Conservation (phyloP, 2,113 vertebrate species). For the Pseudorectes ferrugineus region DNA sequence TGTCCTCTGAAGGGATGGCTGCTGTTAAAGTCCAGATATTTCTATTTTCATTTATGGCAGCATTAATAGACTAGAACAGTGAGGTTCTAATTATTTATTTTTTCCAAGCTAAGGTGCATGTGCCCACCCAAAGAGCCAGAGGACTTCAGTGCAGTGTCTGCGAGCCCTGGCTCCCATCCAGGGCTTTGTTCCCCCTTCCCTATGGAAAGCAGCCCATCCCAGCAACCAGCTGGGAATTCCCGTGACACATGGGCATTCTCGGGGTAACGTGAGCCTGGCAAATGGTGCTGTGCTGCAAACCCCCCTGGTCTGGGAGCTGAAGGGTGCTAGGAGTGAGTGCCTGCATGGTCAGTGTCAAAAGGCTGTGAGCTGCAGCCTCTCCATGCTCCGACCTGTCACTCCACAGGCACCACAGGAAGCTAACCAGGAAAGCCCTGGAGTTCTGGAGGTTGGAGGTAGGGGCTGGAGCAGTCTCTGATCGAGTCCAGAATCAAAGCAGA, state of each 20-base stretch:
- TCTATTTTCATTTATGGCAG: background rate
- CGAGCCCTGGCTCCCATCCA: background rate
- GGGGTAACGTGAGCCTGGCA: background rate
- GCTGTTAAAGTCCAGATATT: background rate
- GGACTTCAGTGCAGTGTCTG: background rate
- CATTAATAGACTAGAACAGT: background rate
- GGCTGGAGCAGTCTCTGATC: background rate
- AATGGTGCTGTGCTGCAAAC: background rate
- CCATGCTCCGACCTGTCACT: background rate
- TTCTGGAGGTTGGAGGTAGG: background rate
- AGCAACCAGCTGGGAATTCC: slow-evolving; percentile 41
- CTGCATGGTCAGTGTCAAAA: background rate
- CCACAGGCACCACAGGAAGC: background rate
- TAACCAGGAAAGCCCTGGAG: background rate
- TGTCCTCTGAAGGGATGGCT: background rate
- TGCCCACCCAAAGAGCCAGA: background rate
- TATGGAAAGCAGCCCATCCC: slow-evolving; percentile 7
- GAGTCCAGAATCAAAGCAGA: background rate
- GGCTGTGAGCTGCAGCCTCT: background rate
- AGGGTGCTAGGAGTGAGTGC: background rate
- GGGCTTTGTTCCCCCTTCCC: background rate
- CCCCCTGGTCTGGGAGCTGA: background rate
- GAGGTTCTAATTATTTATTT: background rate
- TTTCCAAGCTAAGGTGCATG: background rate
- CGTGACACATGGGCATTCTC: slow-evolving; percentile 24